Evolutionary conservation across 2,888 invertebrate genomes (phyloP), one percentile per base, ranked within the genome.

Genomic region (Polymixis flavicincta): DNA sequence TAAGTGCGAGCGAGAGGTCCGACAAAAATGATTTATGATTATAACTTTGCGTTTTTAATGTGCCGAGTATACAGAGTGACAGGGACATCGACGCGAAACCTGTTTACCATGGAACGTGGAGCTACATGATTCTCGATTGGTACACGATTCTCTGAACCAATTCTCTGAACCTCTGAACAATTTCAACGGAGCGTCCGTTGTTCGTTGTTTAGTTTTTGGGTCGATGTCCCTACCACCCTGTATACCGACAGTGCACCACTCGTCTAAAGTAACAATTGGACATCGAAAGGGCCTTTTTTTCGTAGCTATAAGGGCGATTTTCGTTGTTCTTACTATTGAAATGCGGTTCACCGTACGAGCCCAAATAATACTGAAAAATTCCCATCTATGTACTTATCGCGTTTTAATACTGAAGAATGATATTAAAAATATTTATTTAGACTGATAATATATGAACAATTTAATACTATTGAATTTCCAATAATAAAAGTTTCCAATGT

Each of bases 361-460:
- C n/a, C 59, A 45, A 55, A 42, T 19, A 55, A n/a, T 25, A 32
- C 17, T 61, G 19, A 48, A 52, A 71, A 42, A 42, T 52, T 19
- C 19, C 17, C 19, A 64, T 45, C 42, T 32, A 70, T 48, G 50
- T 37, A 61, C 57, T 19, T 60, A 54, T 22, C 11, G n/a, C 64
- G 28, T 28, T 68, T 65, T 69, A 25, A 66, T 71, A 69, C 37
- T 64, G 54, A 68, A 48, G 19, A 83, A 77, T 60, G 32, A 65
- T 69, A 19, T 28, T 28, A 50, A 61, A 57, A 79, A 60, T 68
- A 69, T 75, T 71, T 80, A 80, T 83, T 67, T 80, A 67, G 81
- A 82, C 85, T 84, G 85, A 82, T 80, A 80, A 67, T 70, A 80
- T 81, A 81, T 63, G 69, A 70, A 67, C 69, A 76, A 85, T 67